Conservation (phyloP, 1,140 invertebrate genomes). For the Brachionus angularis region DNA sequence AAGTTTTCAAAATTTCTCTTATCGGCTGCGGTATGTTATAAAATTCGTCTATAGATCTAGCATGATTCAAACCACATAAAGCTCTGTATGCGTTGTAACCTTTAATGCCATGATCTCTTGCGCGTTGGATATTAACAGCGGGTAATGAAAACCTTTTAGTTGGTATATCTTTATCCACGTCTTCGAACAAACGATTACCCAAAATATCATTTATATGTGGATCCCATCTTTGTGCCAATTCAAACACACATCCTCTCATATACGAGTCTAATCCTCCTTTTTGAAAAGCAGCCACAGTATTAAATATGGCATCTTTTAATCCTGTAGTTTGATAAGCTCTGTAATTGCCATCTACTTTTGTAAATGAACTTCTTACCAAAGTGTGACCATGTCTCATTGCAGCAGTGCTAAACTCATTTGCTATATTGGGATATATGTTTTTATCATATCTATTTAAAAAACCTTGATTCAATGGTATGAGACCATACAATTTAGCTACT, state of each 20-base stretch:
- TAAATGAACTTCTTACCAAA: not conserved
- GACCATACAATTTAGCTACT: constrained; percentile 8
- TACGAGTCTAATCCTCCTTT: constrained; percentile 20
- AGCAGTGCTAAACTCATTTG: constrained; percentile 41
- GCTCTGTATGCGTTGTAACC: constrained; percentile 80
- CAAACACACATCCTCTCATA: constrained; percentile 1
- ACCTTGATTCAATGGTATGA: constrained; percentile 22
- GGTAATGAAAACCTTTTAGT: constrained; percentile 75
- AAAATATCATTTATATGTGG: constrained; percentile 16
- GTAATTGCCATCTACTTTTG: constrained; percentile 4
- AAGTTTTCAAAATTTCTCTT: constrained; percentile 1
- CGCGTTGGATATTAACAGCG: constrained; percentile 90
- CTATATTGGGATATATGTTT: constrained; percentile 38
- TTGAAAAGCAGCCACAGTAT: constrained; percentile 7
- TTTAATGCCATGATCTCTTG: constrained; percentile 86
- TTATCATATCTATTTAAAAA: constrained; percentile 37
- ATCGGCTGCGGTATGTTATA: constrained; percentile 9
- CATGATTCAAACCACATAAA: constrained; percentile 77
- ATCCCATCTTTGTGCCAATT: constrained; percentile 12
- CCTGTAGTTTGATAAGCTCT: not conserved
- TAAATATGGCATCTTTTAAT: constrained; percentile 9
- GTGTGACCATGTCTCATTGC: constrained; percentile 44
- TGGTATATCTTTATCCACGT: not conserved
- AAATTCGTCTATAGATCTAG: constrained; percentile 79
- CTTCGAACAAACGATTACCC: constrained; percentile 40